Evolutionary conservation across 2,888 invertebrate species (phyloP).

Genomic region (Microchrysa polita): DNA sequence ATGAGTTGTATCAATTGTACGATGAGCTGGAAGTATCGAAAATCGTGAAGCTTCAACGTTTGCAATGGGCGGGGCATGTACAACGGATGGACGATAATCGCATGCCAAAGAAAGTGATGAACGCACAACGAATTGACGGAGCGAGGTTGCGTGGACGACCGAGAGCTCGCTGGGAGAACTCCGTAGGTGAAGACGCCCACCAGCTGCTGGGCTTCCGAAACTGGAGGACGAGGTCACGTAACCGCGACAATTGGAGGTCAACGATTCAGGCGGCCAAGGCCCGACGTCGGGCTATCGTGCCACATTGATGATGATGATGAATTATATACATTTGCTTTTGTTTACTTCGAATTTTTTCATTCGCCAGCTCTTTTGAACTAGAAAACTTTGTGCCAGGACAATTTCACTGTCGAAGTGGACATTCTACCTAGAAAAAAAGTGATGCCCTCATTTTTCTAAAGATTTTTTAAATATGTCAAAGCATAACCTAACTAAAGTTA

Average conservation of each 20-base stretch:
- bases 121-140: not conserved
- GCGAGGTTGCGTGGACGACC: not conserved
- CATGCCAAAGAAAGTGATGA: not conserved
- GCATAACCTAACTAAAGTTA: too few relatives aligned
- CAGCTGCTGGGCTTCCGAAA: constrained; percentile 1
- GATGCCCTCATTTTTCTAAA: too few relatives aligned
- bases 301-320: too few relatives aligned
- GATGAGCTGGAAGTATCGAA: not conserved
- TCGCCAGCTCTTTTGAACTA: too few relatives aligned
- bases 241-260: not conserved
- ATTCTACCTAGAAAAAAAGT: too few relatives aligned
- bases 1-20: not conserved
- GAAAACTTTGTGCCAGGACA: too few relatives aligned
- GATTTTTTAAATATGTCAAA: too few relatives aligned
- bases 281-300: not conserved
- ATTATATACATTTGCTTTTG: too few relatives aligned
- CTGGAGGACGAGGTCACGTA: not conserved
- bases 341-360: too few relatives aligned
- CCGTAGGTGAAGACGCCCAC: not conserved
- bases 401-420: too few relatives aligned
- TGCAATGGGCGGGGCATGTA: not conserved
- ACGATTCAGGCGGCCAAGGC: constrained; percentile 5
- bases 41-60: not conserved
- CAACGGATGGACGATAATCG: not conserved
- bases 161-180: not conserved